These are phyloP conservation scores for Cepaea hortensis DNA, from an alignment of 2,888 invertebrate genomes.

Conservation along the genomic window DNA sequence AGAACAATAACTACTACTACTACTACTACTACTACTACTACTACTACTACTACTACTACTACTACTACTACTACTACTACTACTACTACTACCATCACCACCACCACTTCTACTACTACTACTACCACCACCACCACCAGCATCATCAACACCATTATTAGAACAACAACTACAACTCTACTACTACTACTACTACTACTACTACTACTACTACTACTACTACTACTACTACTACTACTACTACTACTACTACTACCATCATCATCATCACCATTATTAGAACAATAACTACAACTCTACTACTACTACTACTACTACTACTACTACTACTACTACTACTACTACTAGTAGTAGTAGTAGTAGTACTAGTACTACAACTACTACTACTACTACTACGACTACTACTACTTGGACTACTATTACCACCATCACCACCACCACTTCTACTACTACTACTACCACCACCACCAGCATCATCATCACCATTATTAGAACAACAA, in stretches of 20 bases:
- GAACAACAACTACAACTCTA: neutral
- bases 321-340: neutral
- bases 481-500: neutral
- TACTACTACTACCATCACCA: neutral
- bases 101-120: neutral
- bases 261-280: neutral
- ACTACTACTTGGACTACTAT: neutral
- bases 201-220: conserved; percentile 22
- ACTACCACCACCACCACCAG: neutral
- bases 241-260: neutral
- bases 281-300: neutral
- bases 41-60: conserved; percentile 38
- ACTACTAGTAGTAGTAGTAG: conserved; percentile 9
- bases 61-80: conserved; percentile 19
- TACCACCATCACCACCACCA: neutral
- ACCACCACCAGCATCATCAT: neutral
- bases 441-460: conserved; percentile 9
- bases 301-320: conserved; percentile 1
- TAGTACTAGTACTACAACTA: neutral
- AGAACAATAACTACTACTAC: neutral
- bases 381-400: neutral
- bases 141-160: neutral
- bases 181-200: too few species aligned
- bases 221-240: conserved; percentile 27
- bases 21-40: conserved; percentile 31